phyloP scores from a whole-genome alignment of 2,113 vertebrate genomes.

The Saguinus midas region DNA sequence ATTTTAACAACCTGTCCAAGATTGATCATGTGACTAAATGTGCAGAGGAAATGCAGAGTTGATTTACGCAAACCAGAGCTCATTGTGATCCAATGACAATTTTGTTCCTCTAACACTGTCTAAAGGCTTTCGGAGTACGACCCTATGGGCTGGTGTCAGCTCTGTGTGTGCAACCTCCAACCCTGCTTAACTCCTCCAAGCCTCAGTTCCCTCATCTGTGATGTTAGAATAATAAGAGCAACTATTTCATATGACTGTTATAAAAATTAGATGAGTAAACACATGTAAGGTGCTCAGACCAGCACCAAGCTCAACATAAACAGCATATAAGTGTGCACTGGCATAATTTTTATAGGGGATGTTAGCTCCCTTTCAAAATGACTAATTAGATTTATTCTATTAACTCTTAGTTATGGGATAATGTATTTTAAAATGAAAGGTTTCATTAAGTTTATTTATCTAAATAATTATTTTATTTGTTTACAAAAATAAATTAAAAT shows the following conservation, averaged over 20 bases:
- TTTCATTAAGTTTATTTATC: neutral
- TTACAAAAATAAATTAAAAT: slow-evolving; percentile 8
- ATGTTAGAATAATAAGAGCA: neutral
- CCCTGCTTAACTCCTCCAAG: neutral
- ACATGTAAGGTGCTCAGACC: neutral
- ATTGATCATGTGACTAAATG: neutral
- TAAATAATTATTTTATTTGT: neutral
- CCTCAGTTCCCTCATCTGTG: neutral
- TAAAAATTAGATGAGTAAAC: neutral
- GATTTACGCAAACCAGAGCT: neutral
- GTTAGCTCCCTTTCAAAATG: neutral
- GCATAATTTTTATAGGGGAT: neutral
- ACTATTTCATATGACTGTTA: neutral
- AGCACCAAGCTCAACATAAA: neutral
- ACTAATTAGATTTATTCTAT: neutral
- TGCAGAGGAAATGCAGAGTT: neutral
- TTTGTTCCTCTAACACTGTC: neutral
- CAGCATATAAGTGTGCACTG: neutral
- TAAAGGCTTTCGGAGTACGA: neutral
- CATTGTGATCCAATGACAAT: neutral
- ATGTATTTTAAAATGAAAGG: neutral
- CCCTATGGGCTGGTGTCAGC: neutral
- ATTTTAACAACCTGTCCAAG: neutral
- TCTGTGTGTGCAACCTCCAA: neutral
- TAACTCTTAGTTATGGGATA: neutral